Base-by-base conservation (phyloP, 2,888 invertebrate species). In the Liodrosophila aerea region DNA sequence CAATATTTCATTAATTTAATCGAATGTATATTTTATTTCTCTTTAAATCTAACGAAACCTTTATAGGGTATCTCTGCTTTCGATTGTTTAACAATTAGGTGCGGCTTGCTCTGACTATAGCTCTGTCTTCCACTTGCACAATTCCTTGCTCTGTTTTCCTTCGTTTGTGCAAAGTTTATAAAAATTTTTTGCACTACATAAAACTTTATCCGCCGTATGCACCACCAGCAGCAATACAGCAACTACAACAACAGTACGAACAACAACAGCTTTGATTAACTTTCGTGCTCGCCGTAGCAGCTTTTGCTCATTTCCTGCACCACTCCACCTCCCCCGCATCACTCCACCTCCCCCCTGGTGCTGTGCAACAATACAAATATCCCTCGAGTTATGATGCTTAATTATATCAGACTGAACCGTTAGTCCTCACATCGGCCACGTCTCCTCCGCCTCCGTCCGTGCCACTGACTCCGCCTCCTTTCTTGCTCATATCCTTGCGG, bases 321-420 rank as follows among this genome's bases (percentile, higher is more conserved):
- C 8, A 2, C 18, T 1, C 29, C 40, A 8, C 2, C 5, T 8
- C 0, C 7, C 15, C 27, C 15, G 7, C 15, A 34, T 5, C 33
- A 31, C 11, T 18, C 16, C n/a, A 22, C 29, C 4, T 41, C 22
- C 22, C 36, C 29, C 34, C 16, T n/a, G 30, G 7, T 27, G n/a
- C 29, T 34, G 41, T 45, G 40, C 62, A 52, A 51, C 56, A 59
- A 61, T 56, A 56, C 69, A 76, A 81, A 76, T 65, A 76, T 73
- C 77, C 81, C 81, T 69, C 81, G 64, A 81, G 76, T 81, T 81
- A 76, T 81, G 82, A 73, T 81, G 76, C 76, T 76, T 76, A 76
- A 76, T 76, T 76, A 76, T 76, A 76, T 76, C 77, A 73, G 77
- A 60, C 60, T 58, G 59, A 59, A 61, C 53, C 58, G 74, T 54